Conservation (phyloP, 2,113 vertebrate species). For the Cyprinus carpio region DNA sequence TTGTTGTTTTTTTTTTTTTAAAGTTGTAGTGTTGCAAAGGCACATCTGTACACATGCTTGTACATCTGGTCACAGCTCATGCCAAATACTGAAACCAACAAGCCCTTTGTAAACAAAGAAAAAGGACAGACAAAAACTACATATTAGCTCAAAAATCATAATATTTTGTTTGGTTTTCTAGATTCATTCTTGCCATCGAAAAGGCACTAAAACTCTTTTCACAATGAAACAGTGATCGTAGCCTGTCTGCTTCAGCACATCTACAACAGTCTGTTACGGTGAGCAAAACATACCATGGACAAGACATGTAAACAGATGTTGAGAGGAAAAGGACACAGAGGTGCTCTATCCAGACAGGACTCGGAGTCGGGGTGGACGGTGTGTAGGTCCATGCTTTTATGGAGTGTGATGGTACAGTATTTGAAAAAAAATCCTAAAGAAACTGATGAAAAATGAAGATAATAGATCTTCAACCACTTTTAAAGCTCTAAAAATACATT, state of each 20-base stretch:
- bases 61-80: slow-evolving; percentile 62
- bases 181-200: slow-evolving; percentile 52
- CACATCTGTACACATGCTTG: slow-evolving; percentile 66
- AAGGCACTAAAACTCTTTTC: slow-evolving; percentile 62
- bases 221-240: not conserved
- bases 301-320: slow-evolving; percentile 29
- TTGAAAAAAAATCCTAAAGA: not conserved
- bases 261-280: not conserved
- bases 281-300: not conserved
- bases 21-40: slow-evolving; percentile 66
- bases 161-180: slow-evolving; percentile 69
- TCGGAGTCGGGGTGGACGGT: not conserved
- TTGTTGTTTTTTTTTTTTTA: slow-evolving; percentile 46
- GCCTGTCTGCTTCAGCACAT: slow-evolving; percentile 21
- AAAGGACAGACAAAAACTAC: slow-evolving; percentile 43
- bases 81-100: slow-evolving; percentile 54
- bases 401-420: not conserved
- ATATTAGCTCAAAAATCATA: slow-evolving; percentile 20
- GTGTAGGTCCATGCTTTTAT: not conserved
- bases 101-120: slow-evolving; percentile 42
- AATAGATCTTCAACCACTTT: not conserved
- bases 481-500: not conserved
- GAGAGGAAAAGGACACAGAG: not conserved
- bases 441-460: not conserved
- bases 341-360: not conserved